Base-by-base conservation (phyloP, 2,113 vertebrate genomes). In the Xiphorhynchus elegans region DNA sequence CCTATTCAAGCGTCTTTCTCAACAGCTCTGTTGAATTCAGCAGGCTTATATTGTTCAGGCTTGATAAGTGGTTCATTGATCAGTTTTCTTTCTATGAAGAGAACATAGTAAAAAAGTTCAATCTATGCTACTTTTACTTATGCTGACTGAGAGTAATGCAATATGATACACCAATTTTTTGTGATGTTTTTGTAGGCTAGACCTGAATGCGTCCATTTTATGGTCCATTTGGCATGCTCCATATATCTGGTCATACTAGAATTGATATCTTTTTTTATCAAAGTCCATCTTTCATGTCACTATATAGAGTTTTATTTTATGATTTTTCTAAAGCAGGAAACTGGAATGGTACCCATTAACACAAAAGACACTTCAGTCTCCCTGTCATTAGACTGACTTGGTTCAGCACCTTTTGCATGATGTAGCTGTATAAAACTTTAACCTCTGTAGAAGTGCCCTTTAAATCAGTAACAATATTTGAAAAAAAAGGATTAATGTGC, bases 1-100 rank as follows among this genome's bases (percentile, higher is more conserved):
- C 49, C 76, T 95, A 5, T 89, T 95, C 80, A 81, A 25, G 59
- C 3, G 0, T 88, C 79, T 87, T 91, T 85, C 59, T 59, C 35
- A 93, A 77, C 35, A 46, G 39, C 50, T 67, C 10, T 70, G 53
- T 93, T 93, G 72, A 91, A 86, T 63, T 83, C 75, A 59, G 78
- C 79, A 92, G 82, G 76, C 95, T 90, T 90, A 44, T 93, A 59
- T 93, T 91, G 59, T 85, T 96, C 85, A 77, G 72, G 26, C 19
- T 88, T 83, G 79, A 70, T 90, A 91, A 83, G 77, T 84, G 40
- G 33, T 56, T 93, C 73, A 90, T 80, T 94, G 91, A 93, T 95
- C 59, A 91, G 55, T 80, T 91, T 91, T 87, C 53, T 67, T 80
- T 67, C 49, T 89, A 20, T 70, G 33, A 91, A 50, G 75, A 69